Conservation (phyloP, 2,113 vertebrate genomes). For the Cathartes aura region DNA sequence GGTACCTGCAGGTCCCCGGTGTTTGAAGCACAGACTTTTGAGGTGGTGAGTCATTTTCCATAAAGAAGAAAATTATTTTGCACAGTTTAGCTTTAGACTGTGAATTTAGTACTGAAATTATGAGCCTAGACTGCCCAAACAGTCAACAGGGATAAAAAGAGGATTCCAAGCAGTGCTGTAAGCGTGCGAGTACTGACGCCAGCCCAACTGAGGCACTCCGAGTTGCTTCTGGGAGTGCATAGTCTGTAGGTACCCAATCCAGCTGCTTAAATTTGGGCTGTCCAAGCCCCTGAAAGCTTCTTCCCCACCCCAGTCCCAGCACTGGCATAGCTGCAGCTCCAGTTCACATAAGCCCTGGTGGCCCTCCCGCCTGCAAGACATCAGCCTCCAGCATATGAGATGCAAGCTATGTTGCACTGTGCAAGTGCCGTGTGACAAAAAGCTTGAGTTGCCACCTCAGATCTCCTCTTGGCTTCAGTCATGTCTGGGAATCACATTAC, state of each 20-base stretch:
- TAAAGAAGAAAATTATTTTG: background rate
- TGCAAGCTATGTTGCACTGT: background rate
- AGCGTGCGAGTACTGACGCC: accelerated
- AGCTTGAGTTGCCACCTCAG: background rate
- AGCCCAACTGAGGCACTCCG: background rate
- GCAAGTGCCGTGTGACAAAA: background rate
- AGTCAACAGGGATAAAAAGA: background rate
- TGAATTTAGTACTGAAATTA: background rate
- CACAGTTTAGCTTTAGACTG: background rate
- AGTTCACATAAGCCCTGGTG: background rate
- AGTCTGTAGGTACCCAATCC: background rate
- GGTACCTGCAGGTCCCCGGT: background rate
- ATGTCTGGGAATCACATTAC: background rate
- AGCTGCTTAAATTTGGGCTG: background rate
- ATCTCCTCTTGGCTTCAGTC: background rate
- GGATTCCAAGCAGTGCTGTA: background rate
- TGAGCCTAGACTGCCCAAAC: background rate
- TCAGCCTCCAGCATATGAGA: background rate
- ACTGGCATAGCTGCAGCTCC: background rate
- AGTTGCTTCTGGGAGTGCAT: background rate
- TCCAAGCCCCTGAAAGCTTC: background rate
- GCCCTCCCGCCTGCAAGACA: background rate
- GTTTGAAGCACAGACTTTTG: background rate
- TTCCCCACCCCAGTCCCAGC: background rate
- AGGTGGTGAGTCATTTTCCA: background rate